Evolutionary conservation across 2,888 invertebrate species (phyloP).

Genomic region (Melieria picta): DNA sequence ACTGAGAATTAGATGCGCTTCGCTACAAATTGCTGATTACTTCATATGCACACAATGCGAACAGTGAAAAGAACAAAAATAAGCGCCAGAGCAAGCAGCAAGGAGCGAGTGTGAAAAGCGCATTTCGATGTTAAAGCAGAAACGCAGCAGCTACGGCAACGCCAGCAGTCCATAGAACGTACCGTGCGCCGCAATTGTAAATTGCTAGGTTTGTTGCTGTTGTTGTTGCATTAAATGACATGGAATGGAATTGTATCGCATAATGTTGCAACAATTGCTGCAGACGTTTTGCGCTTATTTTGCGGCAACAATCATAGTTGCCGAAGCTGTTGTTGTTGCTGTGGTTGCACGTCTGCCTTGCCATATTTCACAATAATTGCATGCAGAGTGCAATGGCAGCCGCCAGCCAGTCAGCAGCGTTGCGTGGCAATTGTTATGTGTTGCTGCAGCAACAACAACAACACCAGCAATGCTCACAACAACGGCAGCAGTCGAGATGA

Average conservation of each 20-base stretch:
- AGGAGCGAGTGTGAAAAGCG: too few relatives aligned
- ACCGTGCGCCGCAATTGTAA: conserved; percentile 4
- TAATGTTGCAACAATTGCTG: neutral
- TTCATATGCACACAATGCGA: conserved; percentile 21
- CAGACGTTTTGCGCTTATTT: neutral
- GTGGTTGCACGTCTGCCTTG: neutral
- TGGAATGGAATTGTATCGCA: neutral
- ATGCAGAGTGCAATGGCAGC: too few relatives aligned
- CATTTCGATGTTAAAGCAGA: too few relatives aligned
- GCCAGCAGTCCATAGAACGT: conserved; percentile 8
- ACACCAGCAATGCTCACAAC: too few relatives aligned
- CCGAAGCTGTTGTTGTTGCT: neutral
- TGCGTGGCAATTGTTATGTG: too few relatives aligned
- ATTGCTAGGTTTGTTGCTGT: neutral
- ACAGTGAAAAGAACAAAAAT: neutral
- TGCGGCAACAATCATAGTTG: neutral
- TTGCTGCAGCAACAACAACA: too few relatives aligned
- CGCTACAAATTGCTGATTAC: conserved; percentile 23
- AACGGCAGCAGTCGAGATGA: too few relatives aligned
- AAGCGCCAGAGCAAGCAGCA: neutral
- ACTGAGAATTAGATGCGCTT: conserved; percentile 26
- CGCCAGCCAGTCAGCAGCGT: too few relatives aligned
- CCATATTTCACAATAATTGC: conserved; percentile 14
- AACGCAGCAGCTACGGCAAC: too few relatives aligned
- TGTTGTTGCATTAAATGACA: neutral